Conservation (phyloP, 2,113 vertebrate genomes). For the Baryphthengus martii region DNA sequence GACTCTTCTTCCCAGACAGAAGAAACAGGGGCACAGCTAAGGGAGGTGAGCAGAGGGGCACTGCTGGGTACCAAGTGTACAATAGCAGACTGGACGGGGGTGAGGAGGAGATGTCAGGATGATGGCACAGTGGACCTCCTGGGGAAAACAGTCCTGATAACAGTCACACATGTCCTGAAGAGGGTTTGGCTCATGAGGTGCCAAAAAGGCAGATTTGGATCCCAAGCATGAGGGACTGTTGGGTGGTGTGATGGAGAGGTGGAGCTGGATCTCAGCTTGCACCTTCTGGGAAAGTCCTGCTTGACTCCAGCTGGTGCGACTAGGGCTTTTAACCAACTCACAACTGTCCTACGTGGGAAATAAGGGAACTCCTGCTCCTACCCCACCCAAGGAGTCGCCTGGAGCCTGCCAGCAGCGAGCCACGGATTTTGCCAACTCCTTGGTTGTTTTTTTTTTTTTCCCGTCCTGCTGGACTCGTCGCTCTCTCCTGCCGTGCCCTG, state of each 20-base stretch:
- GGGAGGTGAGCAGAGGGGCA: not conserved
- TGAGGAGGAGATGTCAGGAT: not conserved
- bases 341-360: accelerated
- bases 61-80: accelerated
- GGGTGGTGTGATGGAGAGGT: accelerated
- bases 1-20: too few relatives aligned
- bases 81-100: not conserved
- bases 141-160: not conserved
- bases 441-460: not conserved
- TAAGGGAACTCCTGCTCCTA: not conserved
- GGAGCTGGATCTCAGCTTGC: not conserved
- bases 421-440: not conserved
- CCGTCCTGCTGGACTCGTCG: accelerated
- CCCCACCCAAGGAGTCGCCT: too few relatives aligned
- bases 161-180: accelerated
- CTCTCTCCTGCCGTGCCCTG: not conserved
- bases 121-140: not conserved
- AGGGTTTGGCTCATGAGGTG: not conserved
- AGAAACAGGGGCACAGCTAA: accelerated
- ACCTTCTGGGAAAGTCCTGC: not conserved
- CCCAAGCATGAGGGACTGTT: accelerated
- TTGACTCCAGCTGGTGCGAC: accelerated
- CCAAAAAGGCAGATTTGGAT: not conserved
- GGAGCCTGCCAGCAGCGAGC: not conserved
- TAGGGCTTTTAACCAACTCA: not conserved